phyloP scores from a whole-genome alignment of 2,113 vertebrate species.

The Limanda limanda region DNA sequence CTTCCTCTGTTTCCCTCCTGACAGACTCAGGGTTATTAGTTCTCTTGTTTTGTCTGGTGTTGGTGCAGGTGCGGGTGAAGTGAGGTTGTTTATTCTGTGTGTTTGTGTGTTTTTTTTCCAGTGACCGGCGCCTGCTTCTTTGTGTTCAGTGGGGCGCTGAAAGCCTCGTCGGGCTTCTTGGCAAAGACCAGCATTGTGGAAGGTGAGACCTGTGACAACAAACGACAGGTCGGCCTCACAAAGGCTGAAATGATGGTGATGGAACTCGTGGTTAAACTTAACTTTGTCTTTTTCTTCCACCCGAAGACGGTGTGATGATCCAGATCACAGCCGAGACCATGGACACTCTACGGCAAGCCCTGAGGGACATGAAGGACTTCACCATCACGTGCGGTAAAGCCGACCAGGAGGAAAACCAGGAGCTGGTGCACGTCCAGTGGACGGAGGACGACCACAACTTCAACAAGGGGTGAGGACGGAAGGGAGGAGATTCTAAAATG shows the following conservation, averaged over 20 bases:
- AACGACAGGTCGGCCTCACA: not conserved
- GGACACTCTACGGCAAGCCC: slow-evolving; percentile 92
- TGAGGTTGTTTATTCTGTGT: slow-evolving; percentile 7
- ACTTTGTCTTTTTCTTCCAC: not conserved
- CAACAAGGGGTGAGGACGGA: slow-evolving; percentile 90
- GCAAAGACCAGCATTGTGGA: slow-evolving; percentile 99
- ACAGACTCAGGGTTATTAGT: not conserved
- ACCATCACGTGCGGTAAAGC: slow-evolving; percentile 93
- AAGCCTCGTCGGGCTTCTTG: slow-evolving; percentile 94
- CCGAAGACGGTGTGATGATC: slow-evolving; percentile 95
- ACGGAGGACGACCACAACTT: slow-evolving; percentile 96
- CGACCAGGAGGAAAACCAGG: slow-evolving; percentile 93
- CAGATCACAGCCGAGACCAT: slow-evolving; percentile 98
- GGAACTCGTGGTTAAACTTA: too few relatives aligned
- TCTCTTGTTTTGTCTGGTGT: not conserved
- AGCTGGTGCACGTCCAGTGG: slow-evolving; percentile 94
- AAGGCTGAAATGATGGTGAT: too few relatives aligned
- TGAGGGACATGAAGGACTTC: slow-evolving; percentile 99
- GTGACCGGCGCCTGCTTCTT: slow-evolving; percentile 99
- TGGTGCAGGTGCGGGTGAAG: not conserved
- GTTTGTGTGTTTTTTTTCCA: slow-evolving; percentile 68
- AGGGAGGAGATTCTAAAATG: too few relatives aligned
- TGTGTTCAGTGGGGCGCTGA: slow-evolving; percentile 98
- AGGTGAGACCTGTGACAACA: slow-evolving; percentile 83
- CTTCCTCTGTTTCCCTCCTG: not conserved